A percentile compares a stretch with the other conserved stretches of the same genome.
Evolutionary conservation across 2,797 vertebrate species (phyloP).

Genomic region (Atherinosoma microstoma): DNA sequence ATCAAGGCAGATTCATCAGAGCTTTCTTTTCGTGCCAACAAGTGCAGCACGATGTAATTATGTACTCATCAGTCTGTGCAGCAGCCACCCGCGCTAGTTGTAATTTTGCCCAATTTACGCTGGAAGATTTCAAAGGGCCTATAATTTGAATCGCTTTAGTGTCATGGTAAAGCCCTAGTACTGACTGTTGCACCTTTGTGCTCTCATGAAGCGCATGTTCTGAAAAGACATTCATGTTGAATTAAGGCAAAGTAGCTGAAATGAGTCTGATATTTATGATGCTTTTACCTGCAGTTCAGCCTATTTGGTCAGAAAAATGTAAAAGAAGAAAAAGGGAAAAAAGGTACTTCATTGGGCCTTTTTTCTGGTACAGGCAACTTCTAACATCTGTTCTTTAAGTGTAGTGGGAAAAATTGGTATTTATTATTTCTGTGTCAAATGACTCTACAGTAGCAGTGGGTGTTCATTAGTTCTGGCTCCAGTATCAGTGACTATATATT

Average conservation of each 20-base stretch:
- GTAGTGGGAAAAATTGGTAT: background rate
- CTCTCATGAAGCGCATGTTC: conserved; percentile 28
- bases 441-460: background rate
- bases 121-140: conserved; percentile 77
- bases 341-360: background rate
- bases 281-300: conserved; percentile 20
- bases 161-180: conserved; percentile 80
- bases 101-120: conserved; percentile 85
- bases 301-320: background rate
- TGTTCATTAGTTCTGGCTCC: background rate
- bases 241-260: conserved; percentile 9
- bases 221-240: conserved; percentile 14
- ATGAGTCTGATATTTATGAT: background rate
- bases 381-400: background rate
- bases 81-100: conserved; percentile 79
- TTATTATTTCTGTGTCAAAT: background rate
- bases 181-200: conserved; percentile 66
- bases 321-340: background rate
- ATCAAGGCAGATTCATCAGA: conserved; percentile 84
- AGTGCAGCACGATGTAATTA: conserved; percentile 83
- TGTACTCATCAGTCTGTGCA: conserved; percentile 76
- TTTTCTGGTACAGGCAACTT: background rate
- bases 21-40: conserved; percentile 66
- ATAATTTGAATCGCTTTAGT: conserved; percentile 84
- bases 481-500: no score